Percentiles rank a stretch among this genome's conserved stretches.
Evolutionary conservation across 1,140 invertebrate species (phyloP).

Genomic region (Antheraea mylitta): DNA sequence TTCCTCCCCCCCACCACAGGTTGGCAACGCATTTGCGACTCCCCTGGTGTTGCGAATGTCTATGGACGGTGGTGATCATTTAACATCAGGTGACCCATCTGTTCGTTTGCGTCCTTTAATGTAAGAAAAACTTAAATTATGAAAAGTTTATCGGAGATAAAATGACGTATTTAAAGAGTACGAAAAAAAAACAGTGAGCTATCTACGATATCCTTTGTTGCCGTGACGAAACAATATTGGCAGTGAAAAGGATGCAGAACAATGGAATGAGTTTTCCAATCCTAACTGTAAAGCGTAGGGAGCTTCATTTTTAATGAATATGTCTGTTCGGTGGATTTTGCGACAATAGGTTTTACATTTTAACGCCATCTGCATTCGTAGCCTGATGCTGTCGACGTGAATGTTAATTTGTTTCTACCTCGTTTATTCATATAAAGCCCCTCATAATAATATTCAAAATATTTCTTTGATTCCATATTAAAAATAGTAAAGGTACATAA

Average conservation of each 20-base stretch:
- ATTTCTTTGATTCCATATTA: no score
- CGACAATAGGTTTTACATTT: neutral
- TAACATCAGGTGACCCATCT: no score
- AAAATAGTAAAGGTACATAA: no score
- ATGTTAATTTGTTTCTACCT: neutral
- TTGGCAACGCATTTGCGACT: no score
- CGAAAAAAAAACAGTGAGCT: neutral
- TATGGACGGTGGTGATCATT: no score
- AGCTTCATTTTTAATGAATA: constrained; percentile 3
- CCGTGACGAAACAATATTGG: neutral
- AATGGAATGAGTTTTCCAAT: neutral
- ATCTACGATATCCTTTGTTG: neutral
- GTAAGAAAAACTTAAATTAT: no score
- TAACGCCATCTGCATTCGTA: neutral
- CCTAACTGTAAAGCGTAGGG: neutral
- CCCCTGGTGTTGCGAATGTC: no score
- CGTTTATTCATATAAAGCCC: neutral
- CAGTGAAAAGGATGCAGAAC: neutral
- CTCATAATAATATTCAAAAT: no score
- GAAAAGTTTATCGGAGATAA: neutral
- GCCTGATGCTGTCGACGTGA: neutral
- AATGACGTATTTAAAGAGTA: neutral
- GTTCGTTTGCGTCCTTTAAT: no score
- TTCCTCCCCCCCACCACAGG: no score
- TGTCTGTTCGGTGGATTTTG: neutral